Evolutionary conservation across 23 tunicate genomes (phyloP), one percentile per base, ranked within the genome.

Genomic region (Trididemnum miniatum): DNA sequence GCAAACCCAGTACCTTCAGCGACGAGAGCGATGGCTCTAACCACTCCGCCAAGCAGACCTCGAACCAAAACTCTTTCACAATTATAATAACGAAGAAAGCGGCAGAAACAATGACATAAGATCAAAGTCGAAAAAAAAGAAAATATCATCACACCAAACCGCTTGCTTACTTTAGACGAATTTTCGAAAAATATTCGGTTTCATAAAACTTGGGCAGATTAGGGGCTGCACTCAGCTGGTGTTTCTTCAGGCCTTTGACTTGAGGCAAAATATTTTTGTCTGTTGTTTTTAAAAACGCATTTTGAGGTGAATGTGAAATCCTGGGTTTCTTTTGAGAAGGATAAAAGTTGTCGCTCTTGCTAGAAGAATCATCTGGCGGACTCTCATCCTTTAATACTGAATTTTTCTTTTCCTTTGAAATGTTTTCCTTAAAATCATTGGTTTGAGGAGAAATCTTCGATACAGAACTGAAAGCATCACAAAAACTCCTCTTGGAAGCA

Each of bases 261-360:
- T n/a, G n/a, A n/a, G n/a, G n/a, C n/a, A n/a, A n/a, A n/a, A n/a
- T n/a, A n/a, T n/a, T n/a, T n/a, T n/a, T n/a, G n/a, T n/a, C n/a
- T n/a, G n/a, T 5, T 77, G 4, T 77, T 51, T 49, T 49, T 28
- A 24, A 34, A 54, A 52, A 18, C 2, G 35, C 26, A 31, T 23
- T 80, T 32, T 63, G 35, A 35, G 37, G 3, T 26, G 35, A 67
- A 72, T 71, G 62, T 1, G 86, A 62, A 34, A 86, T 39, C 71
- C 97, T 49, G 12, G 80, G 73, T 82, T 74, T 80, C 65, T 91
- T 91, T 67, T 91, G 97, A n/a, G 87, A 67, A 9, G 97, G 97
- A 26, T 69, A 50, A 32, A 67, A 67, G 38, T n/a, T 67, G 59
- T 22, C 29, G 37, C 76, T 15, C 15, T 15, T 44, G 9, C 9